Evolutionary conservation across 2,888 invertebrate species (phyloP).

Genomic region (Lottia gigantea): DNA sequence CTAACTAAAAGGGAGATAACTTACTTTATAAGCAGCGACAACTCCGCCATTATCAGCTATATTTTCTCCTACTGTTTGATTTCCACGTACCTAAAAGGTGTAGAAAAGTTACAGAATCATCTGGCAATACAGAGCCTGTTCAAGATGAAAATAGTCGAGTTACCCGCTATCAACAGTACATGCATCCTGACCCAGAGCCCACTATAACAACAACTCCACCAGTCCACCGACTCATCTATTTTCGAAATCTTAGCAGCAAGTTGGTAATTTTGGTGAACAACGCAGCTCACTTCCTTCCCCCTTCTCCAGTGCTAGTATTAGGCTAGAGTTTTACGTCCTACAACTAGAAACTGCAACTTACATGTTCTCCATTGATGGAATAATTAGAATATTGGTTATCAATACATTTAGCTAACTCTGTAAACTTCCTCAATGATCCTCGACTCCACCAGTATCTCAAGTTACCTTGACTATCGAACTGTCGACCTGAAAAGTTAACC

Average conservation of each 20-base stretch:
- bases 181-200: too few relatives aligned
- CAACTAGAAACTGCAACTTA: slow-evolving; percentile 29
- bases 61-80: slow-evolving; percentile 93
- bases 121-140: too few relatives aligned
- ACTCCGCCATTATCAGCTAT: slow-evolving; percentile 95
- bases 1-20: slow-evolving; percentile 26
- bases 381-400: slow-evolving; percentile 89
- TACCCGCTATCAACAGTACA: too few relatives aligned
- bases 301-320: slow-evolving; percentile 75
- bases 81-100: slow-evolving; percentile 78
- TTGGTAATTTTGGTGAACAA: too few relatives aligned
- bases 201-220: too few relatives aligned
- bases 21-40: slow-evolving; percentile 87
- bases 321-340: too few relatives aligned
- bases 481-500: slow-evolving; percentile 74
- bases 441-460: slow-evolving; percentile 98
- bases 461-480: slow-evolving; percentile 95
- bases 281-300: too few relatives aligned
- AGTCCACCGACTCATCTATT: too few relatives aligned
- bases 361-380: slow-evolving; percentile 71
- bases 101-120: too few relatives aligned
- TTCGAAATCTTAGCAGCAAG: too few relatives aligned
- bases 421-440: slow-evolving; percentile 87
- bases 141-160: too few relatives aligned
- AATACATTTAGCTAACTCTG: slow-evolving; percentile 87